These are phyloP conservation scores for Eupithecia subfuscata DNA, from an alignment of 2,888 invertebrate genomes.

Conservation along the genomic window DNA sequence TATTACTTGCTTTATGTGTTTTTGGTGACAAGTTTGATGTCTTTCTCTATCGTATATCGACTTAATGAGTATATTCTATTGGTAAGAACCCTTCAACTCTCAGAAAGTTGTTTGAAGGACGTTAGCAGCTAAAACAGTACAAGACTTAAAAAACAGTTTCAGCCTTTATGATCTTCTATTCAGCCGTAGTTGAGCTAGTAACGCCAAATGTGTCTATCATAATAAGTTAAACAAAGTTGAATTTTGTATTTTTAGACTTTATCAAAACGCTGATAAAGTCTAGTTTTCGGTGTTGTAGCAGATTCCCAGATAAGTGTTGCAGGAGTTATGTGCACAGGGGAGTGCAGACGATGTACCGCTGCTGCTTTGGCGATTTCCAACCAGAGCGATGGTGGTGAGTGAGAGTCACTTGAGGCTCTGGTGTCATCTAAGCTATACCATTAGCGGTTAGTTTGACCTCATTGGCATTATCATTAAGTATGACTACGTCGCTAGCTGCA, in stretches of 20 bases:
- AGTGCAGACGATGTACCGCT: conserved; percentile 75
- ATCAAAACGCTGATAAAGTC: conserved; percentile 15
- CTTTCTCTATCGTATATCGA: conserved; percentile 23
- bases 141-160: neutral
- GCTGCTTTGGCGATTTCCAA: conserved; percentile 69
- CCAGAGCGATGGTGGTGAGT: conserved; percentile 75
- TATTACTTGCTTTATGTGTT: conserved; percentile 38
- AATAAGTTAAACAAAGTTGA: neutral
- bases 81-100: conserved; percentile 1
- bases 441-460: conserved; percentile 48
- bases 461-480: conserved; percentile 46
- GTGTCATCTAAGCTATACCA: conserved; percentile 31
- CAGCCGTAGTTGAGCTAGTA: conserved; percentile 18
- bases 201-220: neutral
- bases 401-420: conserved; percentile 32
- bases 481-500: conserved; percentile 42
- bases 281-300: conserved; percentile 54
- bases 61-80: conserved; percentile 11
- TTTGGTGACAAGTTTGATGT: conserved; percentile 34
- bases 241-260: neutral
- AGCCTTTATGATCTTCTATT: neutral
- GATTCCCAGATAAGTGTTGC: conserved; percentile 64
- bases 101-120: conserved; percentile 22
- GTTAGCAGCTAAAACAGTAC: neutral
- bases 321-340: conserved; percentile 63